Percentiles rank a stretch among this genome's conserved stretches.
These are phyloP conservation scores for Lysiphlebus fabarum DNA, from an alignment of 1,140 invertebrate genomes.

Conservation along the genomic window DNA sequence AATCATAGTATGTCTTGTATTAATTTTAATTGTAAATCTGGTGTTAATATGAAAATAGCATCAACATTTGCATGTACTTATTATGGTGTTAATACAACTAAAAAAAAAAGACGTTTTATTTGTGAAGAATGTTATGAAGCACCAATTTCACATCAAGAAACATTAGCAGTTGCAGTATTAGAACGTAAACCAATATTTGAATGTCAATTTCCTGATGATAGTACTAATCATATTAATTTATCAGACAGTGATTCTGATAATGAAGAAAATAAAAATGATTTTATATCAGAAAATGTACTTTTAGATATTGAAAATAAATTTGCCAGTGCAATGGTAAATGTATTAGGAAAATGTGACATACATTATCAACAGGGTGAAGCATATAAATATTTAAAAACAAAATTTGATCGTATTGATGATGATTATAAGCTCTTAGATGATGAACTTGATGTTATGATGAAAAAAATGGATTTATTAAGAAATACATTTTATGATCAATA, in stretches of 20 bases:
- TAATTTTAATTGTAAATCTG: constrained; percentile 57
- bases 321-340: constrained; percentile 32
- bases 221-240: constrained; percentile 58
- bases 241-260: constrained; percentile 57
- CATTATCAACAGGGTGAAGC: constrained; percentile 44
- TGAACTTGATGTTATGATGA: constrained; percentile 39
- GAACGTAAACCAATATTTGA: constrained; percentile 45
- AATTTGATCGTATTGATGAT: constrained; percentile 37
- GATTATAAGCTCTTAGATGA: constrained; percentile 34
- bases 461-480: constrained; percentile 41
- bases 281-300: constrained; percentile 39
- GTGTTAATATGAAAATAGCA: constrained; percentile 48
- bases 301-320: constrained; percentile 39
- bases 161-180: constrained; percentile 46
- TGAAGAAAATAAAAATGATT: constrained; percentile 39
- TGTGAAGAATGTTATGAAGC: constrained; percentile 54
- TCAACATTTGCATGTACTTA: constrained; percentile 56
- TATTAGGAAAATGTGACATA: constrained; percentile 40
- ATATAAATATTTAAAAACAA: constrained; percentile 31
- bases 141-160: constrained; percentile 50
- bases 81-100: constrained; percentile 52
- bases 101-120: constrained; percentile 51
- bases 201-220: constrained; percentile 54
- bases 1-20: constrained; percentile 48
- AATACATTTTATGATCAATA: constrained; percentile 45